Percentiles rank a stretch among this genome's conserved stretches.
These are phyloP conservation scores for Epinephelus awoara DNA, from an alignment of 2,797 vertebrate genomes.

Conservation along the genomic window DNA sequence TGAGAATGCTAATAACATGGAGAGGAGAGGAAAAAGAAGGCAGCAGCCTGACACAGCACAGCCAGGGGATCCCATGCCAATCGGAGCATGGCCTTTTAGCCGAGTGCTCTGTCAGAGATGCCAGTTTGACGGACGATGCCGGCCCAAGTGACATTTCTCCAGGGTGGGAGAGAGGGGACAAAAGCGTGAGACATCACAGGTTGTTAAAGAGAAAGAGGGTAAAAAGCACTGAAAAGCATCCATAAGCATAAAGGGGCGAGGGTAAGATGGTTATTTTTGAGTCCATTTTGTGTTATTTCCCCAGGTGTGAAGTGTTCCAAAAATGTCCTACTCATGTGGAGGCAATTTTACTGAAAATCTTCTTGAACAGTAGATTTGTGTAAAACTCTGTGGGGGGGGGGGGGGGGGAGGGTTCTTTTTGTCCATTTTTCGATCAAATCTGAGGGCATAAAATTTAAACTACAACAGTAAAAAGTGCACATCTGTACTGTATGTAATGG, in stretches of 20 bases:
- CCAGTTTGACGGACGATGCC: conserved; percentile 82
- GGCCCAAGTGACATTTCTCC: conserved; percentile 84
- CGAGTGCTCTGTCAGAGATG: conserved; percentile 80
- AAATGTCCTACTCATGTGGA: conserved; percentile 3
- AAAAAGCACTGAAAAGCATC: conserved; percentile 47
- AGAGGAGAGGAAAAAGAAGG: conserved; percentile 35
- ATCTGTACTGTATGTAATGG: not conserved
- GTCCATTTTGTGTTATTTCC: conserved; percentile 43
- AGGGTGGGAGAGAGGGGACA: conserved; percentile 58
- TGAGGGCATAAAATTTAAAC: not conserved
- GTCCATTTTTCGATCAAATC: not conserved
- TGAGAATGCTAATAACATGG: conserved; percentile 57
- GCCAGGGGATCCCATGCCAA: conserved; percentile 82
- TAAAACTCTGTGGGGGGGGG: not conserved
- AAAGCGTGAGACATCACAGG: conserved; percentile 57
- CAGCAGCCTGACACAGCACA: conserved; percentile 68
- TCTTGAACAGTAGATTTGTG: conserved; percentile 2
- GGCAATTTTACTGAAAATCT: conserved; percentile 3
- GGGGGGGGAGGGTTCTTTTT: not conserved
- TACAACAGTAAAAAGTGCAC: not conserved
- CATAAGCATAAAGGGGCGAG: conserved; percentile 27
- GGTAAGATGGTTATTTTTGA: conserved; percentile 27
- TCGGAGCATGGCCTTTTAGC: conserved; percentile 85
- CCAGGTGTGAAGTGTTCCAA: conserved; percentile 6
- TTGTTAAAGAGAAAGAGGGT: conserved; percentile 61